These are phyloP conservation scores for Chrysodeixis includens DNA, from an alignment of 2,888 invertebrate genomes.

Conservation along the genomic window DNA sequence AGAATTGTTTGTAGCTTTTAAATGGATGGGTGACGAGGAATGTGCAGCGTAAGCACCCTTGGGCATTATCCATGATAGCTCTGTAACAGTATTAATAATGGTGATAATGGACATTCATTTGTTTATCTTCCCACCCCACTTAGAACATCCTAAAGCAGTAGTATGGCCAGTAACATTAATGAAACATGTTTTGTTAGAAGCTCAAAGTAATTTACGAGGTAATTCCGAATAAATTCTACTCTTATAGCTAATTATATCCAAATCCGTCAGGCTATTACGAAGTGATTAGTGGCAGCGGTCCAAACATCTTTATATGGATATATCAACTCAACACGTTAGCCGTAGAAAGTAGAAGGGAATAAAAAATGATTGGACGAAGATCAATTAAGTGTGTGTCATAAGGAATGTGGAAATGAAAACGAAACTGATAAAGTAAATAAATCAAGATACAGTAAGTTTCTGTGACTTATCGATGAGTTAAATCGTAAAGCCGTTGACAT, in stretches of 20 bases:
- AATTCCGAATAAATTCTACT: neutral
- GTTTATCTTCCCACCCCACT: neutral
- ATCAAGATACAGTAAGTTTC: neutral
- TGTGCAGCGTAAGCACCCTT: neutral
- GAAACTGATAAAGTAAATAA: neutral
- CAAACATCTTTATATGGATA: neutral
- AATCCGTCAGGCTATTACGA: constrained; percentile 4
- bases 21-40: neutral
- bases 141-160: neutral
- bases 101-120: neutral
- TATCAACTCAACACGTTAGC: neutral
- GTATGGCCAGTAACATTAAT: neutral
- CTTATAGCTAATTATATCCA: constrained; percentile 1
- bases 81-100: neutral
- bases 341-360: neutral
- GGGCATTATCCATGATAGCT: neutral
- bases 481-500: neutral
- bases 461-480: neutral
- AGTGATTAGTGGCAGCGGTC: neutral
- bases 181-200: neutral
- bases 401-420: neutral
- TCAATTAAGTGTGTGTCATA: neutral
- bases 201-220: neutral
- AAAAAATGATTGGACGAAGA: neutral
- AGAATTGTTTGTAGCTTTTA: neutral